Evolutionary conservation across 92 coral and sea anemone genomes (phyloP), one percentile per base, ranked within the genome.

Genomic region (Siderastrea siderea): DNA sequence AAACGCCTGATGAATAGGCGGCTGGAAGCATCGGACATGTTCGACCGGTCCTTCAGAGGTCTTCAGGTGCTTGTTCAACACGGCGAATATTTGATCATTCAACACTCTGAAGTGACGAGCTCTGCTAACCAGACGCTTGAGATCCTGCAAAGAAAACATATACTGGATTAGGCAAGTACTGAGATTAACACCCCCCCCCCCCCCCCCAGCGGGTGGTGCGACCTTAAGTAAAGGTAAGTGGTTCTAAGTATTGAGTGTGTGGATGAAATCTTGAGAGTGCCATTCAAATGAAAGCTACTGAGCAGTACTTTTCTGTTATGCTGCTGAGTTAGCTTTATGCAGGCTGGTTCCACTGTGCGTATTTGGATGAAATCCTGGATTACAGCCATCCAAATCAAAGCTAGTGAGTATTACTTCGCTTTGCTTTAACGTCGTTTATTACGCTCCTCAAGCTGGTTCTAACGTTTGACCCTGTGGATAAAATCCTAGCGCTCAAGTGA

Each of bases 21-120:
- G 99, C 78, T 97, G 99, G 75, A 97, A 97, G 77, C 99, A 97
- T 53, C 99, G 94, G 0, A 97, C 99, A 73, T 97, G 99, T 75
- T 97, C 99, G 52, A 97, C 95, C 1, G 99, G 98, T 6, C 99
- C 98, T 65, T 92, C 99, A 7, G 96, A 89, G 10, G 98, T 94
- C 91, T 95, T 95, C n/a, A 97, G 87, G 72, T 97, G 98, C 84
- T 94, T 97, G 96, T 97, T 97, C 57, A 97, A 81, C 53, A 96
- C 89, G 57, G 98, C 93, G 80, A 97, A 97, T 75, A 97, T 95
- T 86, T 97, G 99, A 45, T 88, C 93, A 91, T 97, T 97, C 4
- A 97, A 89, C 11, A 92, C 90, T 84, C 93, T 93, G 73, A 93
- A 96, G 86, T 95, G 92, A 38, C 95, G 94, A 14, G 99, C 98